These are phyloP conservation scores for Meles meles DNA, from an alignment of 2,113 vertebrate genomes.

Conservation along the genomic window DNA sequence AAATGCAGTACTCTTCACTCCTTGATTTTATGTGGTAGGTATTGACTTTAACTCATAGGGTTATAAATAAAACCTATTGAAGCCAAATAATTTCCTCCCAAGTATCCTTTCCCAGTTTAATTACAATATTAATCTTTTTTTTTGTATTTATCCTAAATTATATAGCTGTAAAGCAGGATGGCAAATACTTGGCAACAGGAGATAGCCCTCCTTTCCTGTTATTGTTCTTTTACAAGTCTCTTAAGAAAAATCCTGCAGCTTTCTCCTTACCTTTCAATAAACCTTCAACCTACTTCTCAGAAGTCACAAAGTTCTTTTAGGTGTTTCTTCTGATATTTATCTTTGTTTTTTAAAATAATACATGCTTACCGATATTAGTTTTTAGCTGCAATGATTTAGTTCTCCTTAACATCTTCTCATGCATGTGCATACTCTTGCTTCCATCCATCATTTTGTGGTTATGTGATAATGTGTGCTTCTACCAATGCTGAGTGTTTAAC, in stretches of 20 bases:
- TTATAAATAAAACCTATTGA: slow-evolving; percentile 41
- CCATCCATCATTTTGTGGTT: not conserved
- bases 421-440: not conserved
- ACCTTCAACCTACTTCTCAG: not conserved
- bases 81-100: not conserved
- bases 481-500: not conserved
- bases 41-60: not conserved
- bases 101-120: slow-evolving; percentile 1
- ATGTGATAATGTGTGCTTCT: not conserved
- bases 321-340: not conserved
- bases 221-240: not conserved
- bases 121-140: slow-evolving; percentile 1
- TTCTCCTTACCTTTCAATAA: not conserved
- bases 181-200: not conserved
- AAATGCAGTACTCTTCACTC: not conserved
- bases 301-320: not conserved
- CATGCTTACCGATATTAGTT: not conserved
- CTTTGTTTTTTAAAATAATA: not conserved
- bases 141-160: not conserved
- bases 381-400: not conserved
- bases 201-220: not conserved
- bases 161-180: not conserved
- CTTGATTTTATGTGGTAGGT: not conserved
- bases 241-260: not conserved
- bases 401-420: not conserved